Base-by-base conservation (phyloP, 2,113 vertebrate genomes). In the Ploceus nigricollis region DNA sequence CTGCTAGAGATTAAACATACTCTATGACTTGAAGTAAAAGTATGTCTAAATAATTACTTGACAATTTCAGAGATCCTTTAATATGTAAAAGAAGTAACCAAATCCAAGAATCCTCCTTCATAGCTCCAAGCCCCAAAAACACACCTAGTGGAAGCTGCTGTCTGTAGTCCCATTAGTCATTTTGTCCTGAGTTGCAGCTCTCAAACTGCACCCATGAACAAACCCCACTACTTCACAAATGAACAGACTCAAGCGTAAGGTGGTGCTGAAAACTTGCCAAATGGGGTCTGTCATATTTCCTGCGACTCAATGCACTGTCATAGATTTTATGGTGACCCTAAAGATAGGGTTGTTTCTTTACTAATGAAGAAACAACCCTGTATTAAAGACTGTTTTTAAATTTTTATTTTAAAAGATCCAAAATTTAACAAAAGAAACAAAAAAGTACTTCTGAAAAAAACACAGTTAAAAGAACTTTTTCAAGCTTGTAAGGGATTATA, bases 271-370 rank as follows among this genome's bases (percentile, higher is more conserved):
- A 82, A 54, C 16, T 22, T 68, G 73, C 35, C 1, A 2, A 15
- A 39, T 0, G 0, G 31, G 10, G 9, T 57, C 53, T 79, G 45
- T 7, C 9, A 6, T 25, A 53, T 39, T 64, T 85, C 40, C n/a
- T 39, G 18, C 30, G 31, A 65, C 57, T 68, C 47, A 82, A 18
- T 17, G 37, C 18, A 53, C 2, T 45, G 15, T 35, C 37, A 82
- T 15, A 82, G 50, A 61, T 57, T 65, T 89, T 85, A 65, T 47
- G 24, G 51, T 17, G 44, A 57, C 1, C 21, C 40, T 28, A 69
- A 54, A 61, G 35, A 63, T 5, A 69, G 30, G 3, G 31, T 17
- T 33, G 47, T 50, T 40, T 48, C 37, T 65, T 71, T 7, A 47
- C 12, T 37, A 69, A 23, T 24, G 23, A 93, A 93, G 44, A 53